Evolutionary conservation across 2,113 vertebrate genomes (phyloP), one percentile per base, ranked within the genome.

Genomic region (Benitochromis conjunctus): DNA sequence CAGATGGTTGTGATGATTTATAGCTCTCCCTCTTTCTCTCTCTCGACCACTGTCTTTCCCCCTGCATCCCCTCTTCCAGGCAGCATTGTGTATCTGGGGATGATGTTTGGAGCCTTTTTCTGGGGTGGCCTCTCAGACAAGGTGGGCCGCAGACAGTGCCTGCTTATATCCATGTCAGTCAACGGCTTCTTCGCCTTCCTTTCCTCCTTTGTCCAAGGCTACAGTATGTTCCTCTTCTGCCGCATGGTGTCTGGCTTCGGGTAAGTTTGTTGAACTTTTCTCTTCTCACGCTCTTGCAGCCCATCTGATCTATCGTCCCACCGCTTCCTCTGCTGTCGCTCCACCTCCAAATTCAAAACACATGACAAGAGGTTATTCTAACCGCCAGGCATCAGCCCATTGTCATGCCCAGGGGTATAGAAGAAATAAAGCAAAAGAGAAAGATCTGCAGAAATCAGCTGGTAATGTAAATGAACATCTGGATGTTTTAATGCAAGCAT

Each of bases 161-260:
- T 99, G 90, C 97, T 99, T 87, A 98, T 99, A 69, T 98, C 98
- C 88, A 97, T 99, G 98, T 99, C 98, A 58, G 94, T 99, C 96
- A 99, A 99, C 85, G 98, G 98, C 95, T 98, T 99, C 96, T 99
- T 99, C 95, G 97, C 98, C 96, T 99, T 99, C 97, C 98, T 99
- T 80, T 99, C 98, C 74, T 98, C 99, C 36, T 99, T 99, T 90
- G 99, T 99, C 93, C 98, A 99, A 94, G 98, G 98, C 81, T 99
- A 99, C 95, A 97, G 97, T 90, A 98, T 98, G 94, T 99, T 99
- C 95, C 97, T 99, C 93, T 94, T 99, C 92, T 99, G 99, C 95
- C 98, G 99, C 91, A 97, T 99, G 92, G 95, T 99, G 94, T 98
- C 98, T 84, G 99, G 98, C 95, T 99, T 99, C 88, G 98, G 99